Evolutionary conservation across 2,113 vertebrate species (phyloP), one percentile per base, ranked within the genome.

Genomic region (Amphiprion ocellaris): DNA sequence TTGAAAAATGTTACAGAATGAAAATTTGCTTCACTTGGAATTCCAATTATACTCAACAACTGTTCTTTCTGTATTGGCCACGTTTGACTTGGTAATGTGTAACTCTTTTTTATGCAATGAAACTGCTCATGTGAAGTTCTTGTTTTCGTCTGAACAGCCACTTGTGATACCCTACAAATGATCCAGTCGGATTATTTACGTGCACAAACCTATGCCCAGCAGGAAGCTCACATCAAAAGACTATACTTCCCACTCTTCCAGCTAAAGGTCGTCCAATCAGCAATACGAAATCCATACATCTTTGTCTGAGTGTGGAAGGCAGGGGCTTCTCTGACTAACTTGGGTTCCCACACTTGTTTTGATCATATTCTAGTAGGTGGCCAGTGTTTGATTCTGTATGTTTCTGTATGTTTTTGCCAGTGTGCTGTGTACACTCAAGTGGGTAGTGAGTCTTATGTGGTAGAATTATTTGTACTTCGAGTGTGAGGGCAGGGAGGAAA

Each of bases 391-490:
- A 75, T 84, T 89, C 61, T 50, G 23, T 71, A 39, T 85, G 71
- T 85, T 41, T 81, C 39, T 70, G 19, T 81, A 52, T 67, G 58
- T 75, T 77, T 84, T 64, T 81, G 85, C 79, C 78, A 84, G 67
- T 67, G 68, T 53, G 67, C 47, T 70, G 19, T 70, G 12, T 53
- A 77, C 68, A 85, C 33, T 79, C 58, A 71, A 81, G 62, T 86
- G 78, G 63, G 71, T 63, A 76, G 80, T 56, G 71, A 74, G 79
- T 59, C 72, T 85, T 85, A 49, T 78, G 82, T 58, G 74, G 47
- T 60, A 47, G 86, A 83, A 72, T 87, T 82, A 88, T 90, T 87
- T 92, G 90, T 90, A 79, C 28, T 81, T 74, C 0, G 41, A 88
- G 74, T 68, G 54, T 82, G 90, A 90, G 90, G 77, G 81, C 69